Evolutionary conservation across 1,140 invertebrate species (phyloP).

Genomic region (Colletes latitarsis): DNA sequence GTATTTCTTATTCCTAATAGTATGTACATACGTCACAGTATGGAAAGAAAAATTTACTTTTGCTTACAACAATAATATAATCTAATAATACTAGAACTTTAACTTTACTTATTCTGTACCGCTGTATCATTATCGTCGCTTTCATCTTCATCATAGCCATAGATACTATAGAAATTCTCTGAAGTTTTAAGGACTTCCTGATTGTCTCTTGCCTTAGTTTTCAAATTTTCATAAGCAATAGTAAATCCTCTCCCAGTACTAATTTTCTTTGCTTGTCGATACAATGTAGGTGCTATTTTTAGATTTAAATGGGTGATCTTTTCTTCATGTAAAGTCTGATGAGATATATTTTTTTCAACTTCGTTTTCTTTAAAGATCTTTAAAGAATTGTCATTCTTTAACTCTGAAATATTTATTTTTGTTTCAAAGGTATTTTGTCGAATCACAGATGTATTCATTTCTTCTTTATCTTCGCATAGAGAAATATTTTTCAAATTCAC

Average conservation of each 20-base stretch:
- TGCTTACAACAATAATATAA: no score
- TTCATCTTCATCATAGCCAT: neutral
- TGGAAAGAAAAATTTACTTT: no score
- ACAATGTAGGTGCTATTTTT: neutral
- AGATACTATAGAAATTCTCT: neutral
- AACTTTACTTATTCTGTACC: neutral
- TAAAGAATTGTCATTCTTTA: no score
- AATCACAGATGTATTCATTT: neutral
- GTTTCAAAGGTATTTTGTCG: neutral
- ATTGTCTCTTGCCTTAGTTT: neutral
- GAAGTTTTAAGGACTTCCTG: neutral
- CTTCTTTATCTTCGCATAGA: neutral
- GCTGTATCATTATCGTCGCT: neutral
- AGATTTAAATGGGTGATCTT: neutral
- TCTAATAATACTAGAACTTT: no score
- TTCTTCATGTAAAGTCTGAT: neutral
- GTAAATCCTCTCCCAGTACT: constrained; percentile 25
- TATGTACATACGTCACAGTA: no score
- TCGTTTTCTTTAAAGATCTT: neutral
- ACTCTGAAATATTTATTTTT: neutral
- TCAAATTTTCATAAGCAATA: neutral
- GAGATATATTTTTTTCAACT: neutral
- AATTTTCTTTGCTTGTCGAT: constrained; percentile 3
- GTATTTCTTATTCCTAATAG: no score
- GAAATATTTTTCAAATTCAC: neutral